Percentiles rank a stretch among this genome's conserved stretches.
Conservation (phyloP, 2,888 invertebrate genomes). For the Tachina lurida region DNA sequence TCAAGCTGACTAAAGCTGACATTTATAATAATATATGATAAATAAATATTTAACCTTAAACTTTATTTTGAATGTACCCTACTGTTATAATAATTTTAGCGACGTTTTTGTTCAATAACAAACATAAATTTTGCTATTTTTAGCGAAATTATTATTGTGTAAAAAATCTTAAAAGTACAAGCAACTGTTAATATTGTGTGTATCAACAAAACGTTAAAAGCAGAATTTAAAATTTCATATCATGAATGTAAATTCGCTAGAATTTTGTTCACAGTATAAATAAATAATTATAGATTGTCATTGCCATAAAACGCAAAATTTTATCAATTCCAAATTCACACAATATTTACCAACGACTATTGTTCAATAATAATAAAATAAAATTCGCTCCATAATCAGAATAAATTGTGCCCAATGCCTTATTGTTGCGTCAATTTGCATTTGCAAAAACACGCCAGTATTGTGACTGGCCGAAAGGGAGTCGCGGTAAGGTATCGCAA, state of each 20-base stretch:
- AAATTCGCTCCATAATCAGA: slow-evolving; percentile 16
- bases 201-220: background rate
- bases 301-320: slow-evolving; percentile 5
- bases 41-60: background rate
- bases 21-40: no score
- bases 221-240: slow-evolving; percentile 31
- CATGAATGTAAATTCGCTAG: slow-evolving; percentile 30
- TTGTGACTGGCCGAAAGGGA: background rate
- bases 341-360: slow-evolving; percentile 14
- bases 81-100: background rate
- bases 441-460: background rate
- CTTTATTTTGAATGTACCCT: background rate
- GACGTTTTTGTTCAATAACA: slow-evolving; percentile 14
- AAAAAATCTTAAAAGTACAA: background rate
- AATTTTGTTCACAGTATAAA: slow-evolving; percentile 30
- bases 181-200: slow-evolving; percentile 8
- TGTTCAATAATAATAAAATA: background rate
- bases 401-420: slow-evolving; percentile 11
- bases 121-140: slow-evolving; percentile 27
- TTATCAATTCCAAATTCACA: slow-evolving; percentile 32
- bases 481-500: background rate
- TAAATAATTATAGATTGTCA: slow-evolving; percentile 25
- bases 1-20: no score
- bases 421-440: background rate
- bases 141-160: slow-evolving; percentile 25